These are phyloP conservation scores for Cynopterus sphinx DNA, from an alignment of 2,797 vertebrate genomes.

Conservation along the genomic window DNA sequence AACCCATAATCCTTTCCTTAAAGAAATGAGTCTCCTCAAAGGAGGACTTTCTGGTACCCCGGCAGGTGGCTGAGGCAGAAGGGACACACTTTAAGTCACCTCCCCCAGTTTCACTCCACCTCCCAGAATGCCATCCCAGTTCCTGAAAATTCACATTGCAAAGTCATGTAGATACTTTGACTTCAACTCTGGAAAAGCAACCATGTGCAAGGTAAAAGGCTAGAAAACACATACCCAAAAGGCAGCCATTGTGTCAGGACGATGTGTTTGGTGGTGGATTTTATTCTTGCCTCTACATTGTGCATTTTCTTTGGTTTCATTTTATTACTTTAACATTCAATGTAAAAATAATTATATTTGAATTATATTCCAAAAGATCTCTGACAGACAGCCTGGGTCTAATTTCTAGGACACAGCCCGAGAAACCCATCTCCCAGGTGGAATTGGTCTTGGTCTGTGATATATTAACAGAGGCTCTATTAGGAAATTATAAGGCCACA, in stretches of 20 bases:
- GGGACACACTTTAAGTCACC: not conserved
- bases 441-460: not conserved
- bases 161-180: not conserved
- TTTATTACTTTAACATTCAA: slow-evolving; percentile 2
- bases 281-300: not conserved
- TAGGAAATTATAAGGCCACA: not conserved
- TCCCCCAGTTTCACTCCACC: not conserved
- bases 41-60: not conserved
- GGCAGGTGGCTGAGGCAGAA: not conserved
- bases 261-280: not conserved
- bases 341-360: not conserved
- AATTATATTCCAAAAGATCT: not conserved
- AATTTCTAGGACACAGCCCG: not conserved
- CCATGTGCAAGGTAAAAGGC: not conserved
- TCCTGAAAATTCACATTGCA: not conserved
- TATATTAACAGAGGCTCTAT: not conserved
- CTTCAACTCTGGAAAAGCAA: not conserved
- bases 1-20: not conserved
- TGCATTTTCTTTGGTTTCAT: not conserved
- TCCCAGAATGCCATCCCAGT: not conserved
- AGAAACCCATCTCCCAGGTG: not conserved
- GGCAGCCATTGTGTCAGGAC: no score
- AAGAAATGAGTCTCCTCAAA: not conserved
- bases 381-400: not conserved
- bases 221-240: accelerated